These are phyloP conservation scores for Pedicia rivosa DNA, from an alignment of 2,888 invertebrate genomes.

Conservation along the genomic window DNA sequence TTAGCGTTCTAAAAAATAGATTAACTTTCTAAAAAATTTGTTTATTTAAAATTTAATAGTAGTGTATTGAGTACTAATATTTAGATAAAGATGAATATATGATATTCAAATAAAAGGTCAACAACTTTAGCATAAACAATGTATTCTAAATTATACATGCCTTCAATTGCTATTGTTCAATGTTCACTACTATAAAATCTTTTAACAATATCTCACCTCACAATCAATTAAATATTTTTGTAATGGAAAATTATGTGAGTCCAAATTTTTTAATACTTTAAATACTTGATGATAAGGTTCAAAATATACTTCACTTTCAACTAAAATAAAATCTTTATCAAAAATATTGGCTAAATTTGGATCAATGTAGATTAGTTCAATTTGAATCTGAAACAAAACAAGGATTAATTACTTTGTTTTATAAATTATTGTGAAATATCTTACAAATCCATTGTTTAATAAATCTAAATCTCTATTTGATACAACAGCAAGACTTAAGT, in stretches of 20 bases:
- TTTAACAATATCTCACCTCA: too few species aligned
- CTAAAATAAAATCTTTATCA: constrained; percentile 39
- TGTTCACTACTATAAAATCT: too few species aligned
- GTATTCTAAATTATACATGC: too few species aligned
- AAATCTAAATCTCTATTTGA: constrained; percentile 36
- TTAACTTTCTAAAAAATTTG: background rate
- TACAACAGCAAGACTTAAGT: constrained; percentile 52
- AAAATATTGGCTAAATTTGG: constrained; percentile 22
- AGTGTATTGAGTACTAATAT: too few species aligned
- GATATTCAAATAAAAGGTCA: too few species aligned
- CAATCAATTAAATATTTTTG: constrained; percentile 47
- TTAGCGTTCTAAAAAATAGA: background rate
- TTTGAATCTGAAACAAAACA: constrained; percentile 18
- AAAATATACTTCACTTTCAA: constrained; percentile 64
- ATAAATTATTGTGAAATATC: constrained; percentile 15
- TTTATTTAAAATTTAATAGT: too few species aligned
- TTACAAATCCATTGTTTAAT: constrained; percentile 38
- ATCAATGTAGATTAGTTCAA: constrained; percentile 25
- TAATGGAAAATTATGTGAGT: constrained; percentile 45
- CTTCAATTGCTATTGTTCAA: too few species aligned
- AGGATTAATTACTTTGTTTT: background rate
- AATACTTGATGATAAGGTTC: constrained; percentile 67
- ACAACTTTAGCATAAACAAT: too few species aligned
- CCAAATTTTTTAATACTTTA: constrained; percentile 44
- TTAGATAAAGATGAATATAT: too few species aligned